Base-by-base conservation (phyloP, 1,140 invertebrate species). In the Pararge aegeria region DNA sequence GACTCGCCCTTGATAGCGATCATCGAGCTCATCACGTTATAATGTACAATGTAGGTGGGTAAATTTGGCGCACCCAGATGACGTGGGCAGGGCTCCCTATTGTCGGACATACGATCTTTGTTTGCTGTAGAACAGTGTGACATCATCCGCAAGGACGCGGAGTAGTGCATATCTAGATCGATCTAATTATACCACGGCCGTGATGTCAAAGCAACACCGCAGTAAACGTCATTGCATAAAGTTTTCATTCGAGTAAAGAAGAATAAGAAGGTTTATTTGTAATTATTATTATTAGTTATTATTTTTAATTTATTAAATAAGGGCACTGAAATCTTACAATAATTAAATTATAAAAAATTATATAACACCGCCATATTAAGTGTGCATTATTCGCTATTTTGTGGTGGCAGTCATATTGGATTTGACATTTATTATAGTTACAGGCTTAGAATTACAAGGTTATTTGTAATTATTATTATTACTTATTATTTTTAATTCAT, bases 21-120 rank as follows among this genome's bases (percentile, higher is more conserved):
- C 46, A 57, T 51, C 10, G 30, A 60, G 64, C 42, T 70, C 49
- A 66, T 68, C 56, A 55, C 55, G 52, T 29, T 51, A 21, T 56
- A 67, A 67, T 55, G 46, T 16, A 21, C 48, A 65, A 52, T 62
- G 51, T 61, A 61, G 53, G 46, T 55, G 63, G 52, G 42, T 63
- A 24, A 72, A 70, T 76, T 74, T 55, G 82, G 70, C 80, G 78
- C 80, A 75, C 83, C 83, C 76, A 77, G 65, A 61, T 78, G 73
- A 74, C 78, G 70, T 78, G 72, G 76, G 70, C 58, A 51, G 66
- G 74, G 66, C 67, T 60, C 68, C 68, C 75, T 70, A 82, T 85
- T 83, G 78, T 80, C 61, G 71, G 70, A 66, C 72, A 63, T 68
- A 64, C 68, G 73, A 66, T 70, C 69, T 78, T 71, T 74, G 74